Evolutionary conservation across 2,113 vertebrate species (phyloP).

Genomic region (Fulmarus glacialis): DNA sequence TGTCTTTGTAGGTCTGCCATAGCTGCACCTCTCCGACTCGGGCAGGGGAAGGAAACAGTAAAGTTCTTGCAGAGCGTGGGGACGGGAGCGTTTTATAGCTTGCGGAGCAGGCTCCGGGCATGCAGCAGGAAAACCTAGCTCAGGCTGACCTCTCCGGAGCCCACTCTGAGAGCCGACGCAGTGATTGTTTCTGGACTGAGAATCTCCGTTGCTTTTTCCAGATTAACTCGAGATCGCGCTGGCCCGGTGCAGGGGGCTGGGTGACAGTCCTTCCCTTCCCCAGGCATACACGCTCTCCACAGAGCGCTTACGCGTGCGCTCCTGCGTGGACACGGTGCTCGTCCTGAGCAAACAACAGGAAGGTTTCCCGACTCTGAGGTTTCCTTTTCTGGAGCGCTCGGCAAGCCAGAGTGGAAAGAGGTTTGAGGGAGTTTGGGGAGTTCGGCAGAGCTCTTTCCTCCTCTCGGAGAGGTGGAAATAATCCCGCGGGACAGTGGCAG

Average conservation of each 20-base stretch:
- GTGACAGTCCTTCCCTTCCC: neutral
- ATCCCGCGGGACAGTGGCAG: rapidly evolving
- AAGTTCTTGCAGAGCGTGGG: neutral
- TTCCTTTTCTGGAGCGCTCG: neutral
- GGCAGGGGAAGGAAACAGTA: constrained; percentile 46
- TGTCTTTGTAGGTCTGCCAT: neutral
- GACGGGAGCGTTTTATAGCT: neutral
- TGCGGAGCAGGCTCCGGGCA: neutral
- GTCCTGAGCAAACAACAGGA: neutral
- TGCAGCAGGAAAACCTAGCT: constrained; percentile 4
- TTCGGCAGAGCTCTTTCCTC: neutral
- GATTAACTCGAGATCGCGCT: neutral
- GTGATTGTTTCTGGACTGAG: constrained; percentile 25
- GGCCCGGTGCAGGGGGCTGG: neutral
- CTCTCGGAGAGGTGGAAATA: neutral
- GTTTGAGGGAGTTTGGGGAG: neutral
- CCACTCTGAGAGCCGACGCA: neutral
- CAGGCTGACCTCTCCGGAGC: neutral
- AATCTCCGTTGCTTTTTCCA: constrained; percentile 8
- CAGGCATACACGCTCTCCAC: rapidly evolving
- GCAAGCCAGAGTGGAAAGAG: neutral
- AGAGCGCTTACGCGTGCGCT: rapidly evolving
- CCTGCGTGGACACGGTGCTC: rapidly evolving
- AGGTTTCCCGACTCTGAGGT: neutral
- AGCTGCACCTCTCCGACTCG: neutral